These are phyloP conservation scores for Prinia subflava DNA, from an alignment of 2,113 vertebrate species.

Conservation along the genomic window DNA sequence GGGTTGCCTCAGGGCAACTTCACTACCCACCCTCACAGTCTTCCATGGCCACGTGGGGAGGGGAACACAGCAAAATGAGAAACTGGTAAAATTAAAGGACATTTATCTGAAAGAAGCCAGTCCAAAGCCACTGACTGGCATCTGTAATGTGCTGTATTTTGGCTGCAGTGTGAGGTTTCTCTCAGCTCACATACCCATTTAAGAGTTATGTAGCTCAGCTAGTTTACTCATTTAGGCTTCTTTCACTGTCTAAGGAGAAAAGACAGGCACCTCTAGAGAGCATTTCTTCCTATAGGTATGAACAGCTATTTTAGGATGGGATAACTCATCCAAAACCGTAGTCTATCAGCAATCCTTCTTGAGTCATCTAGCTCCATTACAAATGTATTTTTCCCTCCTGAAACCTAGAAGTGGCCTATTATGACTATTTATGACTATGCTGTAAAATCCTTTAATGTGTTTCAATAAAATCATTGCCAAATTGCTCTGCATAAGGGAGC, in stretches of 20 bases:
- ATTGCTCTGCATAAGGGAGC: background rate
- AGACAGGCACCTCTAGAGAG: background rate
- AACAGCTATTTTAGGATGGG: background rate
- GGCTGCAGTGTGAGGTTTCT: background rate
- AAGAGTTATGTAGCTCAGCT: background rate
- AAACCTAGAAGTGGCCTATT: constrained; percentile 11
- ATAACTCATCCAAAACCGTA: background rate
- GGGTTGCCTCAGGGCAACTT: background rate
- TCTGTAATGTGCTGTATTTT: background rate
- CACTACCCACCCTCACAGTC: background rate
- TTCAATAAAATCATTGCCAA: constrained; percentile 18
- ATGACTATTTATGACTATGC: constrained; percentile 1
- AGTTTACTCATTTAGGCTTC: background rate
- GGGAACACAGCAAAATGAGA: background rate
- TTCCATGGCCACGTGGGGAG: background rate
- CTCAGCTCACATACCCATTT: background rate
- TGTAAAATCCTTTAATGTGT: constrained; percentile 31
- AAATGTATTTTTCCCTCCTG: background rate
- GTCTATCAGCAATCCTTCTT: background rate
- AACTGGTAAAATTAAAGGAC: background rate
- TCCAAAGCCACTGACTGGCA: background rate
- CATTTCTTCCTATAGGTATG: background rate
- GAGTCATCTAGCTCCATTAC: background rate
- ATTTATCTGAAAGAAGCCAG: background rate
- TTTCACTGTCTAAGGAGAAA: background rate